These are phyloP conservation scores for Hippocampus barbouri DNA, from an alignment of 2,113 vertebrate genomes.

Conservation along the genomic window DNA sequence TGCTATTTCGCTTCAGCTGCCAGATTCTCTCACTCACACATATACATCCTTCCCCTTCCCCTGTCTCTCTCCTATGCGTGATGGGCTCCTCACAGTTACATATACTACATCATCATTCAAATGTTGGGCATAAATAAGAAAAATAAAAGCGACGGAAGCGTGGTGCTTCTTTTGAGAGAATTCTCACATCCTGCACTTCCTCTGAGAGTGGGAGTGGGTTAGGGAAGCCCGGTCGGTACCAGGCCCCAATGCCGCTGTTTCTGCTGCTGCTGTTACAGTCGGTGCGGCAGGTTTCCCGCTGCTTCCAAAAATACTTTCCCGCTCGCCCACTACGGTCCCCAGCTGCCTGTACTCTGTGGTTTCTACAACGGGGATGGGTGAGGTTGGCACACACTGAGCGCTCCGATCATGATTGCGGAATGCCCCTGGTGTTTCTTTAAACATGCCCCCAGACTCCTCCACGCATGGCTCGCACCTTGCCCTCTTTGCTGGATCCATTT, in stretches of 20 bases:
- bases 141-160: slow-evolving; percentile 64
- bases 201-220: slow-evolving; percentile 73
- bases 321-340: slow-evolving; percentile 76
- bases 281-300: slow-evolving; percentile 76
- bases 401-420: slow-evolving; percentile 69
- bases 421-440: slow-evolving; percentile 63
- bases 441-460: slow-evolving; percentile 65
- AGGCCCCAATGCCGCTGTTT: slow-evolving; percentile 68
- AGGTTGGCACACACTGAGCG: slow-evolving; percentile 56
- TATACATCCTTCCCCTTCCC: slow-evolving; percentile 20
- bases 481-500: slow-evolving; percentile 54
- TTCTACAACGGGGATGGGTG: slow-evolving; percentile 65
- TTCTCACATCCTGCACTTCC: slow-evolving; percentile 62
- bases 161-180: slow-evolving; percentile 68
- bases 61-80: slow-evolving; percentile 47
- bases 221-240: slow-evolving; percentile 77
- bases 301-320: slow-evolving; percentile 76
- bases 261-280: slow-evolving; percentile 57
- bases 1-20: slow-evolving; percentile 69
- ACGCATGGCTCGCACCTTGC: slow-evolving; percentile 53
- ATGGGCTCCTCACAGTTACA: slow-evolving; percentile 64
- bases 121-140: slow-evolving; percentile 54
- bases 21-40: slow-evolving; percentile 62
- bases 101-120: slow-evolving; percentile 60
- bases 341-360: slow-evolving; percentile 66